phyloP scores from a whole-genome alignment of 2,888 invertebrate genomes.

The Phortica magna region DNA sequence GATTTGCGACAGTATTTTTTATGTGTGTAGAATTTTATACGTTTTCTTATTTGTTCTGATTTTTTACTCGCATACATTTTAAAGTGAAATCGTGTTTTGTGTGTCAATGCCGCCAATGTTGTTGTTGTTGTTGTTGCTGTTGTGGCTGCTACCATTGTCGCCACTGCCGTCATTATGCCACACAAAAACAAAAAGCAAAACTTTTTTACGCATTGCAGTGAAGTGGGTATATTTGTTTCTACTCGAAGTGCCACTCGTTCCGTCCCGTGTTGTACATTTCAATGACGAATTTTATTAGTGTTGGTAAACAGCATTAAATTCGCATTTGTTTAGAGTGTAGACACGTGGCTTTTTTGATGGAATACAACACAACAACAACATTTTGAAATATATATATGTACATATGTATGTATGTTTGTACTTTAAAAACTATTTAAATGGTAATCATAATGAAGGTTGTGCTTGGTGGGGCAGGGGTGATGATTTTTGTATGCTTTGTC shows the following conservation, averaged over 20 bases:
- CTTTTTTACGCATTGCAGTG: slow-evolving; percentile 27
- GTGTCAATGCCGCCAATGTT: slow-evolving; percentile 55
- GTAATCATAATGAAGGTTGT: neutral
- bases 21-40: slow-evolving; percentile 40
- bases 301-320: slow-evolving; percentile 59
- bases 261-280: slow-evolving; percentile 53
- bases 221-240: slow-evolving; percentile 33
- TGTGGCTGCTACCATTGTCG: slow-evolving; percentile 47
- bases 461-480: neutral
- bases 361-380: slow-evolving; percentile 7
- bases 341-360: slow-evolving; percentile 29
- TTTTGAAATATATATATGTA: neutral
- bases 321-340: slow-evolving; percentile 50
- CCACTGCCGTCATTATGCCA: slow-evolving; percentile 19
- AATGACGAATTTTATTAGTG: slow-evolving; percentile 62
- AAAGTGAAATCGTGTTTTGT: slow-evolving; percentile 52
- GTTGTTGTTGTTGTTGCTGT: neutral
- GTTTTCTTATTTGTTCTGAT: slow-evolving; percentile 29
- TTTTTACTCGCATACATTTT: slow-evolving; percentile 46
- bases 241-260: slow-evolving; percentile 60
- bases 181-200: slow-evolving; percentile 20
- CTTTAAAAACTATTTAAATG: slow-evolving; percentile 31
- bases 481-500: neutral
- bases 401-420: neutral
- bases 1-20: slow-evolving; percentile 71